Conservation (phyloP, 2,797 vertebrate species). For the Chelonia mydas region DNA sequence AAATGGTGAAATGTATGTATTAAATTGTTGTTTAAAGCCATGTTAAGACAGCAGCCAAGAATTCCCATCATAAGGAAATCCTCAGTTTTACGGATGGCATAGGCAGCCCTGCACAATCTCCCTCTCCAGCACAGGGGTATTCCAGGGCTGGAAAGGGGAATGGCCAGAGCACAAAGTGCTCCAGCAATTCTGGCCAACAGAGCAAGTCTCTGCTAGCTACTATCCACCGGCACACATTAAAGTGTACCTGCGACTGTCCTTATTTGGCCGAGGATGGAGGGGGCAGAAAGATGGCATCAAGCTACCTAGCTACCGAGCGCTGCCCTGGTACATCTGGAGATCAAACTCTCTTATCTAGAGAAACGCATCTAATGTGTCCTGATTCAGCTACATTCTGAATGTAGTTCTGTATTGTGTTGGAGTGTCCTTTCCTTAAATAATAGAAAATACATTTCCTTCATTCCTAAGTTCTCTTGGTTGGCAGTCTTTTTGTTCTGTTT, state of each 20-base stretch:
- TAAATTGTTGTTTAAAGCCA: neutral
- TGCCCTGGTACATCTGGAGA: neutral
- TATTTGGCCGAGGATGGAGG: too few relatives aligned
- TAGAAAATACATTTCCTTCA: conserved; percentile 6
- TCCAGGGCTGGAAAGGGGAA: neutral
- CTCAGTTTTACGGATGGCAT: neutral
- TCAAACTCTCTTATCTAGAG: accelerated
- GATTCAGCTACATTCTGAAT: neutral
- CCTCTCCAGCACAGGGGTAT: neutral
- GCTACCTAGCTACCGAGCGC: neutral
- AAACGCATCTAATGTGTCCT: neutral
- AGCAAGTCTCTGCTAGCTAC: neutral
- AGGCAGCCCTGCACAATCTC: neutral
- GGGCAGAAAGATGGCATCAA: neutral
- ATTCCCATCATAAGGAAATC: neutral
- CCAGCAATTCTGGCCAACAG: neutral
- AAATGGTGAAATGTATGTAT: neutral
- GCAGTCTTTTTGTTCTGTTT: conserved; percentile 20
- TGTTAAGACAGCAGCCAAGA: neutral
- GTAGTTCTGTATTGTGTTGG: neutral
- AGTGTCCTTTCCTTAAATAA: accelerated
- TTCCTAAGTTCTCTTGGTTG: conserved; percentile 55
- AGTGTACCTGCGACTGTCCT: neutral
- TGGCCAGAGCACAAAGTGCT: neutral
- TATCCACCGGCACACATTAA: neutral